These are phyloP conservation scores for Brachyrhaphis roseni DNA, from an alignment of 2,797 vertebrate species.

Conservation along the genomic window DNA sequence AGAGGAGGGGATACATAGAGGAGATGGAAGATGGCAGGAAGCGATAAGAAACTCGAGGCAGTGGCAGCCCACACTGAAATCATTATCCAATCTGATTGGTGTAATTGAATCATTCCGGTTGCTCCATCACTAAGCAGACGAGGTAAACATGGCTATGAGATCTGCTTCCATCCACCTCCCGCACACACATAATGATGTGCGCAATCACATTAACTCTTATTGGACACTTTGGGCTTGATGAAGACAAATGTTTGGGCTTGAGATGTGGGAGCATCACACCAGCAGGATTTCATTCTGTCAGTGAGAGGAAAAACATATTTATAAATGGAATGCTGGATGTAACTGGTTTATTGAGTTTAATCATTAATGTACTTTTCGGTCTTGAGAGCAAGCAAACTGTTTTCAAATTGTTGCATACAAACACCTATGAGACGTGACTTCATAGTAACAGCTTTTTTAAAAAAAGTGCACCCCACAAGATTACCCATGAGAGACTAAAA, in stretches of 20 bases:
- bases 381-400: constrained; percentile 35
- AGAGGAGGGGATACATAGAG: background rate
- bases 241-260: constrained; percentile 74
- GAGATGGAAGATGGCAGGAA: constrained; percentile 63
- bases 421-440: constrained; percentile 28
- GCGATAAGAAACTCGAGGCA: constrained; percentile 69
- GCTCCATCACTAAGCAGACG: constrained; percentile 74
- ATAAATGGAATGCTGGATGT: constrained; percentile 47
- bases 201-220: constrained; percentile 80
- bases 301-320: constrained; percentile 53
- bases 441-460: constrained; percentile 27
- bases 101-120: constrained; percentile 80
- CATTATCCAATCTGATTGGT: constrained; percentile 78
- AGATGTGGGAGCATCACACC: constrained; percentile 50
- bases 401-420: constrained; percentile 11
- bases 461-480: constrained; percentile 22
- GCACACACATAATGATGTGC: constrained; percentile 66
- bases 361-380: constrained; percentile 50
- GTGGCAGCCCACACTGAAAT: constrained; percentile 71
- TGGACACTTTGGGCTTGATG: constrained; percentile 76
- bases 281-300: constrained; percentile 47
- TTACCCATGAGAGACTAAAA: constrained; percentile 26
- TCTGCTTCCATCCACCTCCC: constrained; percentile 32
- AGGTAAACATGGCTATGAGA: constrained; percentile 76
- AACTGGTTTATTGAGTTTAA: constrained; percentile 60